These are phyloP conservation scores for Neostethus bicornis DNA, from an alignment of 2,797 vertebrate genomes.

Conservation along the genomic window DNA sequence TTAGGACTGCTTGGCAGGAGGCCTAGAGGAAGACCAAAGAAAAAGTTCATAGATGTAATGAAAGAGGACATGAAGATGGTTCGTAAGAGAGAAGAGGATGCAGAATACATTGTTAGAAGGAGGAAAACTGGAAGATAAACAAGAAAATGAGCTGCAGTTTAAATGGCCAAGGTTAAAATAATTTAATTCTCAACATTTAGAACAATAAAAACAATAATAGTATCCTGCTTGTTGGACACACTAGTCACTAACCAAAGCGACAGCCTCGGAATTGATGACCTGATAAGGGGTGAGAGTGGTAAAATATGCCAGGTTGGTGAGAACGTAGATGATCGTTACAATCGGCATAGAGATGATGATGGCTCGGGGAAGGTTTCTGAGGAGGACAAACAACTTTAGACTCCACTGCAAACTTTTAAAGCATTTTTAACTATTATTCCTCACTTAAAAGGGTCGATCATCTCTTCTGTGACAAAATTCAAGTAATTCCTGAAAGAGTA, in stretches of 20 bases:
- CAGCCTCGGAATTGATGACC: slow-evolving; percentile 90
- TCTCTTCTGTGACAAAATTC: slow-evolving; percentile 98
- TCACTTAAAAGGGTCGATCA: slow-evolving; percentile 97
- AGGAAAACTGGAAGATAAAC: too few species aligned
- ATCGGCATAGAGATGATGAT: slow-evolving; percentile 98
- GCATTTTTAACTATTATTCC: slow-evolving; percentile 29
- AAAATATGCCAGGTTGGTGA: slow-evolving; percentile 98
- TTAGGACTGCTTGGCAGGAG: too few species aligned
- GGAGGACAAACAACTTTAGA: neutral
- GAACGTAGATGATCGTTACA: slow-evolving; percentile 92
- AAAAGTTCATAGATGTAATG: too few species aligned
- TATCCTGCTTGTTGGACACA: neutral
- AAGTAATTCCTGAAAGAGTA: slow-evolving; percentile 91
- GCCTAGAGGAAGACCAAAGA: too few species aligned
- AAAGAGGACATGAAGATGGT: too few species aligned
- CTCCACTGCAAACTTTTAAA: neutral
- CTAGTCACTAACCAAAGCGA: slow-evolving; percentile 86
- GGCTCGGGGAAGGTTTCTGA: slow-evolving; percentile 93
- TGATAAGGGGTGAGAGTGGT: slow-evolving; percentile 87
- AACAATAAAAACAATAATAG: too few species aligned
- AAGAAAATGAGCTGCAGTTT: too few species aligned
- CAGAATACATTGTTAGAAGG: too few species aligned
- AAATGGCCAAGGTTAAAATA: too few species aligned
- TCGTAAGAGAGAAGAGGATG: too few species aligned
- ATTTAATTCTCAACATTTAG: too few species aligned